Conservation (phyloP, 2,888 invertebrate genomes). For the Dryobota labecula region DNA sequence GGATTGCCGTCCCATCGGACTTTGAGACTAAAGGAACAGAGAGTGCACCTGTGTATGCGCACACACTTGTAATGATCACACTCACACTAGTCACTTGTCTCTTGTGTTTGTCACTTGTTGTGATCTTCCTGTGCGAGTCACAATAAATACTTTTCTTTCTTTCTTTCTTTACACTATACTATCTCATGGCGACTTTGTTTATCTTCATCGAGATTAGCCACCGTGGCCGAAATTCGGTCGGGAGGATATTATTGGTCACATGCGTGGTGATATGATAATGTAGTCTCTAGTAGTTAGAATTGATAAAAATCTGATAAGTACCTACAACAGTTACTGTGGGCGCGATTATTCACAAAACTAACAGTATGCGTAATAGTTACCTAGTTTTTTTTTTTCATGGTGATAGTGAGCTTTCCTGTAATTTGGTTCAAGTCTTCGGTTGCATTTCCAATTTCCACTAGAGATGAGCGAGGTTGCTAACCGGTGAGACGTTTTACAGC, state of each 20-base stretch:
- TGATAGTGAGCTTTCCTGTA: background rate
- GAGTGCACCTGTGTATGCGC: background rate
- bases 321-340: background rate
- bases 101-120: too few species aligned
- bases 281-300: background rate
- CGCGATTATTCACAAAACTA: constrained; percentile 8
- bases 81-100: too few species aligned
- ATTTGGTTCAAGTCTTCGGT: background rate
- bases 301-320: constrained; percentile 23
- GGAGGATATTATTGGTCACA: background rate
- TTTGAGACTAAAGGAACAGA: background rate
- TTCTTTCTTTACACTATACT: background rate
- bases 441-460: background rate
- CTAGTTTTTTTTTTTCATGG: background rate
- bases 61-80: too few species aligned
- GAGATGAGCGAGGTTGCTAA: background rate
- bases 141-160: too few species aligned
- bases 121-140: too few species aligned
- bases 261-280: background rate
- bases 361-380: background rate
- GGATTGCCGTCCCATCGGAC: background rate
- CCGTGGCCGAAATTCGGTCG: background rate
- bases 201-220: background rate
- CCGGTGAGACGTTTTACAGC: background rate
- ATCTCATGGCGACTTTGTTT: background rate